Evolutionary conservation across 2,113 vertebrate species (phyloP).

Genomic region (Pomatostomus ruficeps): DNA sequence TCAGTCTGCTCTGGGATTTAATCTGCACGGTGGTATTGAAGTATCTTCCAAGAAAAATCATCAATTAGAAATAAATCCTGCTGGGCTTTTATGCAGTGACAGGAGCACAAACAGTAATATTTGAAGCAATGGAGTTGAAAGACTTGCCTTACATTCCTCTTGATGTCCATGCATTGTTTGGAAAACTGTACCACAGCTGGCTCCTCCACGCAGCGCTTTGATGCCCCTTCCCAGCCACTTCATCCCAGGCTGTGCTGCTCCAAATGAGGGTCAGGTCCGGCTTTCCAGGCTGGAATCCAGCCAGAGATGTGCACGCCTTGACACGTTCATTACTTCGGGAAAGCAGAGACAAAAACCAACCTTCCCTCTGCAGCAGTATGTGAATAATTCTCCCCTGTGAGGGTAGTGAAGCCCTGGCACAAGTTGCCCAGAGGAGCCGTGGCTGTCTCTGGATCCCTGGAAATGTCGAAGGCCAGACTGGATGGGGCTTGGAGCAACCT

Average conservation of each 20-base stretch:
- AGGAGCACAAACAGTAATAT: not conserved
- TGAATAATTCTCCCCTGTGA: not conserved
- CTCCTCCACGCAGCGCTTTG: not conserved
- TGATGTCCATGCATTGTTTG: not conserved
- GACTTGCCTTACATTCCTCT: not conserved
- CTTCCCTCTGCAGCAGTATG: not conserved
- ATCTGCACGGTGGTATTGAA: fast-evolving
- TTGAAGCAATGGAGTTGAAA: not conserved
- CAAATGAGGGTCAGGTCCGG: not conserved
- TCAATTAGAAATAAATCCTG: not conserved
- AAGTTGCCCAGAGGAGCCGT: not conserved
- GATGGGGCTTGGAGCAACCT: fast-evolving
- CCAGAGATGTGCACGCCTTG: fast-evolving
- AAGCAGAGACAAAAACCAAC: not conserved
- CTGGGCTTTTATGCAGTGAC: not conserved
- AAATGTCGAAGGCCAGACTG: not conserved
- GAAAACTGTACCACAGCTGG: fast-evolving
- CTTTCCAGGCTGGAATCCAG: not conserved
- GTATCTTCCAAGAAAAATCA: not conserved
- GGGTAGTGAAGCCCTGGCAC: fast-evolving
- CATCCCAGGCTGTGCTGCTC: not conserved
- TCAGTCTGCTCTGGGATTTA: not conserved
- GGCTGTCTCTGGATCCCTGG: not conserved
- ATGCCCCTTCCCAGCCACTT: not conserved
- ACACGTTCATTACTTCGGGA: not conserved